Evolutionary conservation across 2,797 vertebrate genomes (phyloP), one percentile per base, ranked within the genome.

Genomic region (Carcharodon carcharias): DNA sequence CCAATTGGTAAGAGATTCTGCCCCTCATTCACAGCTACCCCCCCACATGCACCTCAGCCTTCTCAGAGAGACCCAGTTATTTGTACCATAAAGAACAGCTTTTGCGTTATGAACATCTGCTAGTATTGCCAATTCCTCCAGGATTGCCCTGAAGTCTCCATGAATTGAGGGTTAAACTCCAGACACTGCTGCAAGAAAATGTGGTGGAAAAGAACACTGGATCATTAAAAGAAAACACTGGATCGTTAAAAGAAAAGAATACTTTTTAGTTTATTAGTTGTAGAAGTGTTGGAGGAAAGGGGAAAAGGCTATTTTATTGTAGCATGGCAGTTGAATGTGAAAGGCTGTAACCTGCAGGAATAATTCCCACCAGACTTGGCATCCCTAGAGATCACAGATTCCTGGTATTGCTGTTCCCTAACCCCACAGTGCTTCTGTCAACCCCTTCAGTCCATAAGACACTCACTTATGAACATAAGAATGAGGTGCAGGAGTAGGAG

Each of bases 1-100:
- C 97, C 98, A 1, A 92, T 97, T 8, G 98, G 99, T 99, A 97
- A 97, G 97, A 40, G 21, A 67, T 45, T 26, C 63, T 65, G 3
- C 18, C 21, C 61, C 67, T 50, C 45, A 54, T 5, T 21, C 23
- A 1, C 12, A n/a, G 31, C 31, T 8, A 28, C 31, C 31, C 11
- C 1, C 31, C 0, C 18, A 67, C 16, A 67, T 16, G 0, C 65
- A 67, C 16, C 67, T 23, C 35, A 4, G 2, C 3, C 89, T n/a
- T 35, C 54, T 58, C 56, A 16, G 26, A 28, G 8, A 61, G 61
- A 16, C 14, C 89, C 35, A 35, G 2, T 67, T 67, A 56, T n/a
- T 35, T 91, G 88, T 58, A 50, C 40, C 80, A 6, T 85, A 85
- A 45, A 67, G 14, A 6, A 50, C 40, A 23, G n/a, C 12, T 28